Percentiles rank a stretch among this genome's conserved stretches.
Conservation (phyloP, 2,888 invertebrate species). For the Perizoma affinitatum region DNA sequence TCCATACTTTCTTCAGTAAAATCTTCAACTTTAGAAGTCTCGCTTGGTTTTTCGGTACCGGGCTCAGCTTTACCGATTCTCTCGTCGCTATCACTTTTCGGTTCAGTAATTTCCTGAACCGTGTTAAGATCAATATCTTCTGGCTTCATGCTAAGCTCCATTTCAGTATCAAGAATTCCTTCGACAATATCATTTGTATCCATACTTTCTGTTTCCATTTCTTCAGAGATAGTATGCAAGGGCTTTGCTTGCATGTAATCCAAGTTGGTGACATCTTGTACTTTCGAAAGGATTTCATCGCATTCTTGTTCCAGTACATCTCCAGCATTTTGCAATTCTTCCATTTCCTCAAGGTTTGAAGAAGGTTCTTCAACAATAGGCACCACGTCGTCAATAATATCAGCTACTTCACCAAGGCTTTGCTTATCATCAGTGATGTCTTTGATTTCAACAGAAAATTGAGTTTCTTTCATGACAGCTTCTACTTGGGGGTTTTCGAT, state of each 20-base stretch:
- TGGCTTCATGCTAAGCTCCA: conserved; percentile 67
- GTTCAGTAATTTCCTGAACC: conserved; percentile 47
- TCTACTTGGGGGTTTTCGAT: conserved; percentile 46
- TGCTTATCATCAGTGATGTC: conserved; percentile 64
- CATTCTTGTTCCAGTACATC: conserved; percentile 76
- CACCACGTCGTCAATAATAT: conserved; percentile 62
- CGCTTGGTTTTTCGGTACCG: conserved; percentile 33
- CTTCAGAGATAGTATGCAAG: conserved; percentile 66
- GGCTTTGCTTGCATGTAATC: conserved; percentile 71
- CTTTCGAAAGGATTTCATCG: conserved; percentile 76
- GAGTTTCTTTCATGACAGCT: conserved; percentile 49
- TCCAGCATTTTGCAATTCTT: conserved; percentile 48
- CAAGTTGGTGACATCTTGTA: conserved; percentile 74
- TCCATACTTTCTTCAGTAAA: conserved; percentile 40
- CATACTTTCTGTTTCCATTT: conserved; percentile 69
- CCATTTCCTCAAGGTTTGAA: conserved; percentile 58
- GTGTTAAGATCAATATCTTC: conserved; percentile 53
- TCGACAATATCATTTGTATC: conserved; percentile 73
- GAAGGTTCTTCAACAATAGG: conserved; percentile 66
- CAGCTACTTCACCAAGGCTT: conserved; percentile 55
- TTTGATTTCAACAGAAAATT: conserved; percentile 60
- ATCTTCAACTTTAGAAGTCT: conserved; percentile 29
- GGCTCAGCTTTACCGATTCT: conserved; percentile 13
- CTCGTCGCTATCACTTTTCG: conserved; percentile 37
- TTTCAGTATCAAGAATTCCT: conserved; percentile 69